Conservation (phyloP, 2,113 vertebrate species). For the Dasyornis broadbenti region DNA sequence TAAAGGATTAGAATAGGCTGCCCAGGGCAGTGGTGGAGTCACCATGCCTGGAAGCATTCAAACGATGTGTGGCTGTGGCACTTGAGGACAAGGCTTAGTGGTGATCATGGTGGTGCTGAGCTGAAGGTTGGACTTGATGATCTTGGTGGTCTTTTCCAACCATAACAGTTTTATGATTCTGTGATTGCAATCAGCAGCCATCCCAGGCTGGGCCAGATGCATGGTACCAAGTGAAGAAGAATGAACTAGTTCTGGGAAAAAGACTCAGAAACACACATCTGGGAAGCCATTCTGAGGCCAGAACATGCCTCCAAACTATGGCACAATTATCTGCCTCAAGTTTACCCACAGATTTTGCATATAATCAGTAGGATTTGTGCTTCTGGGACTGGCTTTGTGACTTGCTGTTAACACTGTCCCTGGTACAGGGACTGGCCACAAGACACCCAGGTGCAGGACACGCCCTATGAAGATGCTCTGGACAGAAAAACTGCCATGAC, state of each 20-base stretch:
- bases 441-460: not conserved
- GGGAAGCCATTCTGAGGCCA: not conserved
- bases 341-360: not conserved
- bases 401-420: not conserved
- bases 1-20: not conserved
- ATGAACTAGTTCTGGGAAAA: not conserved
- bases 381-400: not conserved
- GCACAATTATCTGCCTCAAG: not conserved
- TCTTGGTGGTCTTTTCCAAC: not conserved
- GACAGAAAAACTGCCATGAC: not conserved
- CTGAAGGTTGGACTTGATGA: not conserved
- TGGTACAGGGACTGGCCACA: not conserved
- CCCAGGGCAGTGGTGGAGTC: not conserved
- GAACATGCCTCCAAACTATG: not conserved
- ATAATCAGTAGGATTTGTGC: not conserved
- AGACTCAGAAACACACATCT: not conserved
- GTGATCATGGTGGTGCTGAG: not conserved
- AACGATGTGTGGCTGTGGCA: not conserved
- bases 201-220: not conserved
- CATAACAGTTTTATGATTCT: not conserved
- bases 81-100: not conserved
- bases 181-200: not conserved
- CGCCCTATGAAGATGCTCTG: not conserved
- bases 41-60: not conserved
- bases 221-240: rapidly evolving